Base-by-base conservation (phyloP, 2,888 invertebrate genomes). In the Pachycephus smyrnensis region DNA sequence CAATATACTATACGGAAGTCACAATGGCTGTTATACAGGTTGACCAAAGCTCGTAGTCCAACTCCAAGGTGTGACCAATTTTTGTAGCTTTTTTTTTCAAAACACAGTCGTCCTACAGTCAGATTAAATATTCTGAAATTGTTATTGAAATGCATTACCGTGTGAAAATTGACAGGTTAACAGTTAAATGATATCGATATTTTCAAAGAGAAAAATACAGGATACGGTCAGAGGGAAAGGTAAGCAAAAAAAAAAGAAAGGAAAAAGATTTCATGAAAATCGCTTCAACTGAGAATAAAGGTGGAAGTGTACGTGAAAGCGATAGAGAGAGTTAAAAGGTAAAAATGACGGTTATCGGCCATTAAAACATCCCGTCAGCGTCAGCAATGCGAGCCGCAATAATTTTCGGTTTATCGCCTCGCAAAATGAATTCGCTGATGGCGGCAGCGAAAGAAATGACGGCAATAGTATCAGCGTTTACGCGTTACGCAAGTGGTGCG, bases 391-490 rank as follows among this genome's bases (percentile, higher is more conserved):
- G 73, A 74, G 75, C 77, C 40, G 75, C 77, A 76, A 85, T 83
- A 82, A 84, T 84, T 85, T 82, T 81, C 83, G 82, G 78, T 81
- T 81, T 81, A 82, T 81, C 81, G 81, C 79, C 55, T 55, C 75
- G 78, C 77, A 82, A 82, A 83, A 86, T 85, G 83, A 86, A 85
- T 84, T 80, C 71, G 79, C 76, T 55, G 23, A 9, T 55, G 15
- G 9, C 55, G 23, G 9, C 55, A 23, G 0, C 9, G 55, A 15
- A 2, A 9, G 9, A 23, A 55, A 23, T 55, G 0, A 23, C 9
- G 23, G 9, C 55, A 2, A 55, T 9, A 55, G 2, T 55, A 55
- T 55, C 55, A 9, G 9, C 9, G 1, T 55, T 55, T 55, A 55
- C 2, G 23, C 23, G 23, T 55, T 55, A 55, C 9, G 55, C 6